Percentiles rank a stretch among this genome's conserved stretches.
These are phyloP conservation scores for Crax fasciolata DNA, from an alignment of 2,797 vertebrate species.

Conservation along the genomic window DNA sequence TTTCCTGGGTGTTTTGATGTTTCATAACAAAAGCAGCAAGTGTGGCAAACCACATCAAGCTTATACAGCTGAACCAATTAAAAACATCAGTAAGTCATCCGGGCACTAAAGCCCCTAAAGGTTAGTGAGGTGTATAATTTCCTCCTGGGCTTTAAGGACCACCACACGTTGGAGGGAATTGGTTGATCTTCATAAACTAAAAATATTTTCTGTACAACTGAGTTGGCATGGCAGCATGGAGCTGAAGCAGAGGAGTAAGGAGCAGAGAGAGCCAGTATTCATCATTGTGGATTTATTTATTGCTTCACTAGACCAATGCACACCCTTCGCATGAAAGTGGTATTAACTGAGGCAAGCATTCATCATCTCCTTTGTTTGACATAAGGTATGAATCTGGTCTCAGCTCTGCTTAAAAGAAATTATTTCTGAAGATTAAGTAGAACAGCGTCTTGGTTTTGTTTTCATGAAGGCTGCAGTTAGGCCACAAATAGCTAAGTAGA, in stretches of 20 bases:
- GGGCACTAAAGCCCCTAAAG: background rate
- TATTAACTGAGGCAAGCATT: slow-evolving; percentile 51
- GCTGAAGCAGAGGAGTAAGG: background rate
- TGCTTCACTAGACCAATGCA: slow-evolving; percentile 32
- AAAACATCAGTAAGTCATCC: slow-evolving; percentile 37
- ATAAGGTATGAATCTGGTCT: slow-evolving; percentile 10
- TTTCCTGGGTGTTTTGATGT: slow-evolving; percentile 39
- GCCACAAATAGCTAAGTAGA: slow-evolving; percentile 52
- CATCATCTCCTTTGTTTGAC: slow-evolving; percentile 42
- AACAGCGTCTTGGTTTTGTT: background rate
- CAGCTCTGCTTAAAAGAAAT: slow-evolving; percentile 50
- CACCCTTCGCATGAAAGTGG: background rate
- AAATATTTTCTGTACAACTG: background rate
- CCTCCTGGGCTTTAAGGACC: background rate
- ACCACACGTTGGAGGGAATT: background rate
- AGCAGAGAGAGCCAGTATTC: background rate
- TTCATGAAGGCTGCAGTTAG: slow-evolving; percentile 32
- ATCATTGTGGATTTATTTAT: slow-evolving; percentile 13
- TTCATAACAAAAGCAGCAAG: slow-evolving; percentile 49
- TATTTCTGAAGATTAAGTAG: slow-evolving; percentile 41
- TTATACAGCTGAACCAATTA: background rate
- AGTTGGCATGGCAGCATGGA: background rate
- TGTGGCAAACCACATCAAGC: slow-evolving; percentile 65
- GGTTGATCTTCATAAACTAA: background rate
- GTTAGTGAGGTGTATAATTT: slow-evolving; percentile 16